Evolutionary conservation across 1,140 invertebrate genomes (phyloP), one percentile per base, ranked within the genome.

Genomic region (Philotrypesis tridentata): DNA sequence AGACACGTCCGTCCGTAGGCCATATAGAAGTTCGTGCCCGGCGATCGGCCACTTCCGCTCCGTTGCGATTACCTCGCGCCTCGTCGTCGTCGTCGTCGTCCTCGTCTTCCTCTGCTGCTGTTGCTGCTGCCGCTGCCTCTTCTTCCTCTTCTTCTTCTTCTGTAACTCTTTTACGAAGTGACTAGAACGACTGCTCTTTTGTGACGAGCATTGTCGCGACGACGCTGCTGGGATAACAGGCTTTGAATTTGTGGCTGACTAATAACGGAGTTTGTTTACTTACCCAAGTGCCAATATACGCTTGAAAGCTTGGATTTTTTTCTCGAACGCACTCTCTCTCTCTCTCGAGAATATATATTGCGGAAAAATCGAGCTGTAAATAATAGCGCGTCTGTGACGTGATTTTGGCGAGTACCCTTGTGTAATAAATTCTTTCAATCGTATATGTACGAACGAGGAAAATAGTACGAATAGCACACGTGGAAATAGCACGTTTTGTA

Each of bases 11-110:
- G 76, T 82, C 65, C 82, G 83, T 80, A 82, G 84, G 83, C 86
- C 83, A 86, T 85, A 86, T 86, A 88, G 86, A 87, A 87, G 84
- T 87, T 83, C 83, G 84, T 83, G 82, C 85, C 76, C 74, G 82
- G 83, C 37, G 67, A 83, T 78, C 83, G 72, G 61, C 84, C 78
- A 77, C 84, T 88, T 87, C 85, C 85, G 80, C 67, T 83, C 78
- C 76, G n/a, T 1, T 71, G 82, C 84, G 80, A 84, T 82, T 55
- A 17, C 48, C 48, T 55, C 21, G 48, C 48, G 17, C 48, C 14
- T 48, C 80, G 82, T 74, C n/a, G n/a, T n/a, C n/a, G n/a, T n/a
- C n/a, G n/a, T n/a, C n/a, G n/a, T n/a, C n/a, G n/a, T n/a, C n/a
- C n/a, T n/a, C n/a, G n/a, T n/a, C 65, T 75, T 86, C 84, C 29